Base-by-base conservation (phyloP, 2,888 invertebrate species). In the Conistra vaccinii region DNA sequence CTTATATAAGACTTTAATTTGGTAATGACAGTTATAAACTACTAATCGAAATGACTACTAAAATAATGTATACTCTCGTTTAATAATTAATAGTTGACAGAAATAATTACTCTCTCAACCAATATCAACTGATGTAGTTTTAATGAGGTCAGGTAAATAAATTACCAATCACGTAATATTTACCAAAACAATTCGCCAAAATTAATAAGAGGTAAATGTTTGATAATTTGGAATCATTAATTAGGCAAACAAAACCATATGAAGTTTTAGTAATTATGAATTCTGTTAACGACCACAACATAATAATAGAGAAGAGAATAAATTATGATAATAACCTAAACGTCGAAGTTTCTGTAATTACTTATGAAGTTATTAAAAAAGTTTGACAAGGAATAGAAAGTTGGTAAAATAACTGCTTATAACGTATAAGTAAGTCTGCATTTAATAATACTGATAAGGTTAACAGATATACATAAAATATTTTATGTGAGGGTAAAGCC, bases 111-210 rank as follows among this genome's bases (percentile, higher is more conserved):
- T 12, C 39, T 23, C 20, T 32, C 3, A 32, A 48, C 42, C 29
- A 75, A 65, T 63, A 53, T 68, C 20, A 42, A 60, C 53, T 62
- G 71, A 72, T 78, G 60, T 67, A 39, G 66, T 57, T 53, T 77
- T 77, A 86, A 85, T 87, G 80, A 78, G 39, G 35, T 26, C 60
- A 66, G 45, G 60, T 69, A 76, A 80, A 75, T 67, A 75, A 75
- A 87, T 85, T 85, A 83, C 62, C 74, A 83, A 83, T 85, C 70
- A 73, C 42, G 48, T 69, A 26, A 83, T 69, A 80, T 78, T 87
- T 75, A 60, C 62, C 48, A 65, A 68, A 77, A 80, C 60, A 78
- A 67, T 67, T 60, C 61, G 29, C 35, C 35, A 62, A 75, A 72
- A 80, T 80, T 75, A 80, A 74, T 87, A 63, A 70, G 29, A 61